Percentiles rank a stretch among this genome's conserved stretches.
These are phyloP conservation scores for Lycophotia porphyrea DNA, from an alignment of 2,888 invertebrate species.

Conservation along the genomic window DNA sequence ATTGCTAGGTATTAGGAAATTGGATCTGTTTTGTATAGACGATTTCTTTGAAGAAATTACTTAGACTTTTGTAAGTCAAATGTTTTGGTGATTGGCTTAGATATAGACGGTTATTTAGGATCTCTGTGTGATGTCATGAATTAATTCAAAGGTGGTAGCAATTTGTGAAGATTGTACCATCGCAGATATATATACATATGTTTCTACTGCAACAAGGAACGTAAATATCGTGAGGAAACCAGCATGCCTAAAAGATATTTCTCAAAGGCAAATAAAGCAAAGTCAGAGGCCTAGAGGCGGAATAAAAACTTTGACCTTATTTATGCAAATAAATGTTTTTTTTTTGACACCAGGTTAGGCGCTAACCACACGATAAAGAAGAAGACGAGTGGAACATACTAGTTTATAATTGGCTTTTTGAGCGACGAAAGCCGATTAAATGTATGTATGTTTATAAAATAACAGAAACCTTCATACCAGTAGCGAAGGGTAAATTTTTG, in stretches of 20 bases:
- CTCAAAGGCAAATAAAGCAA: no score
- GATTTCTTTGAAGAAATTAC: constrained; percentile 23
- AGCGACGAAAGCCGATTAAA: neutral
- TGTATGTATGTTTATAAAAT: neutral
- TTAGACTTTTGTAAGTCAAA: constrained; percentile 26
- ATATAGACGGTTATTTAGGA: neutral
- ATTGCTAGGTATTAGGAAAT: constrained; percentile 35
- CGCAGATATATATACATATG: neutral
- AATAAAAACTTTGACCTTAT: no score
- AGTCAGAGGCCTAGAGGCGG: no score
- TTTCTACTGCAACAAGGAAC: neutral
- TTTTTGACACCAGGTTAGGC: no score
- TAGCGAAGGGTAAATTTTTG: no score
- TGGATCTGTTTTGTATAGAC: constrained; percentile 29
- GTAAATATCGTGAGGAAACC: no score
- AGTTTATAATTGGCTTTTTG: neutral
- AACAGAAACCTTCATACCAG: no score
- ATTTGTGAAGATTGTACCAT: neutral
- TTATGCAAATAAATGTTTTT: no score
- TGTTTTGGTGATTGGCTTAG: neutral
- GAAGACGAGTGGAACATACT: no score
- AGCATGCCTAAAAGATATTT: no score
- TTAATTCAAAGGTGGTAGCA: neutral
- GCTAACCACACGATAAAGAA: no score
- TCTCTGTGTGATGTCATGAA: neutral